phyloP scores from a whole-genome alignment of 2,888 invertebrate species.

The Drosophila kanekoi region DNA sequence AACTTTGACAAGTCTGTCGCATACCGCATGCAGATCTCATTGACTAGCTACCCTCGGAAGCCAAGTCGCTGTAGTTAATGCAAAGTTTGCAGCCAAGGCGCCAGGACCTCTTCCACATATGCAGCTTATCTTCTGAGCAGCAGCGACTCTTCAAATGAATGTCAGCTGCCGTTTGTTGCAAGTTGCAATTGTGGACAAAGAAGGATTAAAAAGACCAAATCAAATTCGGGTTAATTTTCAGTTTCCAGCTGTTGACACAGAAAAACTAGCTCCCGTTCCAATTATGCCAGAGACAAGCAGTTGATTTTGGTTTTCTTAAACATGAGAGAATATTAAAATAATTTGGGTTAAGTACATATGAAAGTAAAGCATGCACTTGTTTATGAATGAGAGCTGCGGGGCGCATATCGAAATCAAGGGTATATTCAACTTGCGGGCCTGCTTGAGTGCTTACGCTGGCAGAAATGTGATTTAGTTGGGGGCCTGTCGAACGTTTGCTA shows the following conservation, averaged over 20 bases:
- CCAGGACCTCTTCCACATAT: constrained; percentile 26
- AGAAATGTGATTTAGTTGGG: constrained; percentile 40
- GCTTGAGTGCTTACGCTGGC: constrained; percentile 52
- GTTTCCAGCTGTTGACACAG: constrained; percentile 1
- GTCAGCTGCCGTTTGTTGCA: constrained; percentile 42
- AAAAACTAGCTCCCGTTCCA: constrained; percentile 7
- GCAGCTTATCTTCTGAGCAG: constrained; percentile 51
- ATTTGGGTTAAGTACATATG: constrained; percentile 66
- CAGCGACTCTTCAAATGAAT: constrained; percentile 58
- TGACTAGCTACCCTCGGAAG: constrained; percentile 28
- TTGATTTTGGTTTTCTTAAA: constrained; percentile 19
- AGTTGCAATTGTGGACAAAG: constrained; percentile 1
- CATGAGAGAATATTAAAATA: constrained; percentile 45
- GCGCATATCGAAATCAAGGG: constrained; percentile 32
- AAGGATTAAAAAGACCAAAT: constrained; percentile 20
- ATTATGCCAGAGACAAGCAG: constrained; percentile 16
- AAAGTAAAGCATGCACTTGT: constrained; percentile 1
- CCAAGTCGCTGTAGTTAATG: constrained; percentile 36
- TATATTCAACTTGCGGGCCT: constrained; percentile 49
- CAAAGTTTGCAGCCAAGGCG: constrained; percentile 46
- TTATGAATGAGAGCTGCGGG: constrained; percentile 11
- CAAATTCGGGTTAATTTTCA: constrained; percentile 37
- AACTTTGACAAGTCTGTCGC: constrained; percentile 48
- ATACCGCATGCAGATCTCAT: constrained; percentile 27
- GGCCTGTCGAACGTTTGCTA: constrained; percentile 61